phyloP scores from a whole-genome alignment of 2,797 vertebrate genomes.

The Rhabdomys pumilio region DNA sequence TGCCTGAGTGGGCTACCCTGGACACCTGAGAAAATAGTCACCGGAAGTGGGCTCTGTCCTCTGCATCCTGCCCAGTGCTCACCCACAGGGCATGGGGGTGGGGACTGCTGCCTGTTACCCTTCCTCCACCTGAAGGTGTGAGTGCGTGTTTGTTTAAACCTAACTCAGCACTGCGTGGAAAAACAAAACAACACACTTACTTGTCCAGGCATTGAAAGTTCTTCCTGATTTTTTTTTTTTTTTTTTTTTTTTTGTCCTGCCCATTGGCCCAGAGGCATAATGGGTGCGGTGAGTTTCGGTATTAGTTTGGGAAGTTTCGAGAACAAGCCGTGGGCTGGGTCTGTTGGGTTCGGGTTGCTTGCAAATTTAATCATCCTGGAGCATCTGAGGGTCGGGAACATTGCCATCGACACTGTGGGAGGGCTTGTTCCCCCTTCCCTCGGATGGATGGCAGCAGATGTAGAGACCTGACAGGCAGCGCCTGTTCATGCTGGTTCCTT shows the following conservation, averaged over 20 bases:
- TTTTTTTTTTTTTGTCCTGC: slow-evolving; percentile 71
- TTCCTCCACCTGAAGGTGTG: slow-evolving; percentile 40
- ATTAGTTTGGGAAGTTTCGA: slow-evolving; percentile 80
- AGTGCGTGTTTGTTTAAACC: slow-evolving; percentile 78
- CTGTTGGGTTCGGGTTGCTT: slow-evolving; percentile 34
- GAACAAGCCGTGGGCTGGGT: slow-evolving; percentile 66
- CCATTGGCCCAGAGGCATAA: slow-evolving; percentile 75
- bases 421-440: neutral
- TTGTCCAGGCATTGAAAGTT: slow-evolving; percentile 76
- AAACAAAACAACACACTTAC: slow-evolving; percentile 77
- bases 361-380: slow-evolving; percentile 58
- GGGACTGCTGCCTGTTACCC: neutral
- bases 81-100: neutral
- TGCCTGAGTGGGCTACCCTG: neutral
- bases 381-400: neutral
- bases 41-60: neutral
- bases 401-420: neutral
- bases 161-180: slow-evolving; percentile 23
- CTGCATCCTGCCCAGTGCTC: neutral
- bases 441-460: neutral
- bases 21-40: neutral
- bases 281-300: slow-evolving; percentile 83
- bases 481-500: neutral
- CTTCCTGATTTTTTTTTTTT: slow-evolving; percentile 74
- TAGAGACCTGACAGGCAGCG: neutral